A percentile compares a stretch with the other conserved stretches of the same genome.
phyloP scores from a whole-genome alignment of 2,113 vertebrate genomes.

The Labeo rohita region DNA sequence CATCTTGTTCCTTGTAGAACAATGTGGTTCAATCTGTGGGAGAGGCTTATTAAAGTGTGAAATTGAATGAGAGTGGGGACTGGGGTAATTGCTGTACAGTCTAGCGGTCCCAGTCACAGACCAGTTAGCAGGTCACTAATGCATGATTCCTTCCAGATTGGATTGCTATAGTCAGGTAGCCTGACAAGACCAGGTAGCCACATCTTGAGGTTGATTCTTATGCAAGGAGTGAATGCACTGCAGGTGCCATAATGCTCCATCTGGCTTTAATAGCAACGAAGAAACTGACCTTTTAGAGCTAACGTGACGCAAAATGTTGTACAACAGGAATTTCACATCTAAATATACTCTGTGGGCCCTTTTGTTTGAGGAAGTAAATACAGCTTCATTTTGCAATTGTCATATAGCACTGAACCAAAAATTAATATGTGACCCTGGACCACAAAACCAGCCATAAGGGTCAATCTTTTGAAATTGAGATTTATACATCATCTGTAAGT shows the following conservation, averaged over 20 bases:
- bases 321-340: neutral
- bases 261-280: neutral
- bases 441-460: too few relatives aligned
- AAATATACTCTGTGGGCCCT: neutral
- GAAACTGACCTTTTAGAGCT: slow-evolving; percentile 1
- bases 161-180: slow-evolving; percentile 10
- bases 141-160: slow-evolving; percentile 27
- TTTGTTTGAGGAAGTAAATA: neutral
- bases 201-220: slow-evolving; percentile 5
- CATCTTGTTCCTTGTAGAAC: slow-evolving; percentile 38
- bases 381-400: neutral
- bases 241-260: neutral
- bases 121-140: slow-evolving; percentile 36
- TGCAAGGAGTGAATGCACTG: neutral
- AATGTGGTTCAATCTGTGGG: slow-evolving; percentile 34
- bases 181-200: neutral
- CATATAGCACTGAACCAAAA: neutral
- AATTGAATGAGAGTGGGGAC: slow-evolving; percentile 39
- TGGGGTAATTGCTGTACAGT: slow-evolving; percentile 48
- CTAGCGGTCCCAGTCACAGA: slow-evolving; percentile 40
- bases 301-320: slow-evolving; percentile 5
- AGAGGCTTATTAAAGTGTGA: slow-evolving; percentile 54
- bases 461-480: too few relatives aligned
- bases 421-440: too few relatives aligned
- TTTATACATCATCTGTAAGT: too few relatives aligned